Base-by-base conservation (phyloP, 2,113 vertebrate species). In the Ictalurus punctatus region DNA sequence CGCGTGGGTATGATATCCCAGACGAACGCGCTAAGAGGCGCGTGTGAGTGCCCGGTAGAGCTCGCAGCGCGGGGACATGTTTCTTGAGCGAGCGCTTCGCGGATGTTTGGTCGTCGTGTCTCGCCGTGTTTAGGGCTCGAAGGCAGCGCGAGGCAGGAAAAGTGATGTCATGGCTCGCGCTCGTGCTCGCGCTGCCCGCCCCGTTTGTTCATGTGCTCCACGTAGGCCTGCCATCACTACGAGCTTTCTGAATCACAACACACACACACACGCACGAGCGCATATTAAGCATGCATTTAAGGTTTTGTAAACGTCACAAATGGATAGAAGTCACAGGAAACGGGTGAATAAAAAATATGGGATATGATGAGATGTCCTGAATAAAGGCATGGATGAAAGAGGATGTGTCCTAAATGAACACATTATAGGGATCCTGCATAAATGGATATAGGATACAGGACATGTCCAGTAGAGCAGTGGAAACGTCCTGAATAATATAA, bases 131-230 rank as follows among this genome's bases (percentile, higher is more conserved):
- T 93, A 93, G 92, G 91, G 37, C 71, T 94, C 92, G 58, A 17
- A 82, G 40, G 83, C 76, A 85, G 86, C 90, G 58, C 87, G 86
- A 63, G 82, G 87, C 89, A 94, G 92, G 94, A 95, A 95, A 94
- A 95, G 94, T 96, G 95, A 96, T 95, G 95, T 96, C 95, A 96
- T 95, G 91, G 93, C 91, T 93, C 92, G 92, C 94, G 81, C 78
- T 80, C 52, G 52, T 21, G 94, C 93, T 91, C 84, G 78, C 92
- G 87, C 87, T 91, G 92, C 92, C 94, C 95, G 93, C 92, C 95
- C 94, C 94, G 69, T 78, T 89, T 88, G 87, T 81, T 63, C 59
- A 63, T 91, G 90, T 81, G 90, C 76, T 89, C 93, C 91, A 91
- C 88, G 91, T 92, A 92, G 83, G 10, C 81, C 34, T 69, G 93